Percentiles rank a stretch among this genome's conserved stretches.
phyloP scores from a whole-genome alignment of 1,140 invertebrate genomes.

The Drepana arcuata region DNA sequence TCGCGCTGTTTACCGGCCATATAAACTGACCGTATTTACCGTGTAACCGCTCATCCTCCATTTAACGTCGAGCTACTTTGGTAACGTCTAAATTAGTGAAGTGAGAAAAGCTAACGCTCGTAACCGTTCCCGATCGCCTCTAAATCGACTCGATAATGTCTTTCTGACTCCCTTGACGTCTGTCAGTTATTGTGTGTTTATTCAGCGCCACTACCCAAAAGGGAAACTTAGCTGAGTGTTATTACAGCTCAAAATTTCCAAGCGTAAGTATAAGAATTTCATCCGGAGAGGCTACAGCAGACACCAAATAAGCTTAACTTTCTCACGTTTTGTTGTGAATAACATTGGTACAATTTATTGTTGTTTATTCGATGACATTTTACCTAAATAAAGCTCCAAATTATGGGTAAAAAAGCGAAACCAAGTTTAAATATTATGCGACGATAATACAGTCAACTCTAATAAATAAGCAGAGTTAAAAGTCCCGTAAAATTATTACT shows the following conservation, averaged over 20 bases:
- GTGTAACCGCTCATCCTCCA: conserved; percentile 49
- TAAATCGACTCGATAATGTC: conserved; percentile 63
- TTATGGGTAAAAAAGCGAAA: no score
- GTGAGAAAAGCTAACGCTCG: conserved; percentile 64
- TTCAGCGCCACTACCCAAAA: conserved; percentile 39
- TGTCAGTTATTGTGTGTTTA: conserved; percentile 59
- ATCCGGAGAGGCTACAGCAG: no score
- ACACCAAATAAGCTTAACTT: conserved; percentile 30
- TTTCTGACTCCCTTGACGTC: conserved; percentile 43
- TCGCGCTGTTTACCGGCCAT: conserved; percentile 52
- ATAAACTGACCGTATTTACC: conserved; percentile 61
- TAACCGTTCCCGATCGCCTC: conserved; percentile 50
- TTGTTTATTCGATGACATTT: background rate
- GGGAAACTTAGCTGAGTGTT: conserved; percentile 44
- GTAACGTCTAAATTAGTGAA: conserved; percentile 65
- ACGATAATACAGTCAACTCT: no score
- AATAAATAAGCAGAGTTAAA: no score
- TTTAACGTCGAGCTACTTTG: conserved; percentile 63
- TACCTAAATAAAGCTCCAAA: no score
- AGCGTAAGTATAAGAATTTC: no score
- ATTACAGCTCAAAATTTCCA: conserved; percentile 38
- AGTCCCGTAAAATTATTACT: no score
- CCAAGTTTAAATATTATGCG: no score
- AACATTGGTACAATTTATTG: conserved; percentile 3
- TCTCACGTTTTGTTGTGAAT: conserved; percentile 27